Base-by-base conservation (phyloP, 2,113 vertebrate genomes). In the Leptosomus discolor region DNA sequence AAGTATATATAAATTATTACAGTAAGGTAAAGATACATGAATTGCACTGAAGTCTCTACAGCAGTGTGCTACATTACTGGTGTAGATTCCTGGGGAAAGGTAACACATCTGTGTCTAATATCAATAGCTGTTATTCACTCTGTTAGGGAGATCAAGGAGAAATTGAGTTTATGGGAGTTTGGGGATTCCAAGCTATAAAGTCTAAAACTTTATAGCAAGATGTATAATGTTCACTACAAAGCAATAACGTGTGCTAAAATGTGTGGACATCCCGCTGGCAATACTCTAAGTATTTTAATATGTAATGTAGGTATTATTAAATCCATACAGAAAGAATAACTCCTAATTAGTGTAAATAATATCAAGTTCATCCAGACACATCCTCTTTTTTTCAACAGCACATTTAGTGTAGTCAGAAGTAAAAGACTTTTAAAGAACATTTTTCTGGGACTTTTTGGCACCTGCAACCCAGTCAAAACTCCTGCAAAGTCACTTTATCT, bases 161-260 rank as follows among this genome's bases (percentile, higher is more conserved):
- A 85, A 82, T 12, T 65, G 98, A 98, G 88, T 97, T 98, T 94
- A 98, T 98, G 91, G 98, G 98, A 57, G 98, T 99, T 89, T 85
- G 74, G 22, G 98, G 98, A 75, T 98, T 97, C 97, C 95, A 97
- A 95, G 98, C 98, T 96, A 96, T 98, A 30, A 99, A 99, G 98
- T 98, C 29, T 70, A 45, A 56, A 67, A 76, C 20, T 80, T 84
- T 64, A 60, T 46, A 56, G 19, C 20, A 86, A 76, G 80, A 71
- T 39, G 8, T 61, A 51, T 45, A 48, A 70, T 43, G 41, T 53
- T 90, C 57, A 67, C 20, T 80, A 84, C 41, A 91, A 91, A 91
- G 69, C 27, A 57, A 43, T 73, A 73, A 68, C 20, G 3, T 54
- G 43, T 39, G 68, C 57, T 76, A 81, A 92, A 71, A 88, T 84